Base-by-base conservation (phyloP, 2,888 invertebrate genomes). In the Galerucella pusilla region DNA sequence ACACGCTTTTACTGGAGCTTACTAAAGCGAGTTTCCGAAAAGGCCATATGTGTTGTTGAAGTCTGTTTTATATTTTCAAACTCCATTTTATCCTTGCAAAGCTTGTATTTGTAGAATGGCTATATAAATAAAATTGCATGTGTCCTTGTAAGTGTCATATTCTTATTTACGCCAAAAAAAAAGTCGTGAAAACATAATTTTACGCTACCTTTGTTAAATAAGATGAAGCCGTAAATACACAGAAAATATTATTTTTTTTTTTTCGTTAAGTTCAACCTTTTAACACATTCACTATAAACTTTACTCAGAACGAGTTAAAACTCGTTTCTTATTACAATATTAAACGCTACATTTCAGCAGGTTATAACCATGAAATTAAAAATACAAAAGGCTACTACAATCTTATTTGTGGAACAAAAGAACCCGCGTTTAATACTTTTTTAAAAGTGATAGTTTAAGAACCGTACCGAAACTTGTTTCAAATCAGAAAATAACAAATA, bases 291-390 rank as follows among this genome's bases (percentile, higher is more conserved):
- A 69, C 25, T 60, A 46, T 69, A 61, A 69, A 42, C 42, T 59
- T 16, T 11, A 59, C 20, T 14, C 60, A 60, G 42, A 68, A 68
- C 71, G 71, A 64, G 52, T 63, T 64, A 25, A 52, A 61, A 57
- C 68, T 68, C 35, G 68, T 76, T 78, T 76, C 73, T 69, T 73
- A 75, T 76, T 73, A 77, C 68, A 63, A 65, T 64, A 78, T 75
- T 78, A 78, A 71, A 78, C 76, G 78, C 74, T 74, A 78, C 73
- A 77, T 77, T 78, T 77, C 68, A 69, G 73, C 71, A 60, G 75
- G 65, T 77, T 77, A 78, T 78, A 76, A 45, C 77, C 78, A 77
- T 78, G 78, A 78, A 78, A 78, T 77, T 78, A 72, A 80, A 79
- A 76, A 81, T 79, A 80, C 78, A 80, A 77, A 75, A 79, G 67